Evolutionary conservation across 2,113 vertebrate genomes (phyloP), one percentile per base, ranked within the genome.

Genomic region (Alethe diademata): DNA sequence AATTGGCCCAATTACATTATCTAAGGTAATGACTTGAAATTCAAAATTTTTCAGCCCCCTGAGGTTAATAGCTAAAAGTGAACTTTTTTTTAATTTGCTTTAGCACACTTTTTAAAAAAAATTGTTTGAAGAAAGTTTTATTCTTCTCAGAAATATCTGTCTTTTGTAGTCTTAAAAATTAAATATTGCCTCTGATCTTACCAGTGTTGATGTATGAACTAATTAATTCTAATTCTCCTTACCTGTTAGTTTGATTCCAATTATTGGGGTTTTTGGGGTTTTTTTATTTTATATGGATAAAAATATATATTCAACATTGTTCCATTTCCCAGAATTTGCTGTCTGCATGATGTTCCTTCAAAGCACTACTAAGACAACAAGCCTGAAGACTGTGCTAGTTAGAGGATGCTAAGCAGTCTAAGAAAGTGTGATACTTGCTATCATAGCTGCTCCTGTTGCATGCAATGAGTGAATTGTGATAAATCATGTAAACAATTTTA

Each of bases 61-160:
- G 33, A 74, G 4, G 6, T 64, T 54, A 45, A 15, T 1, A 64
- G 13, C 10, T 64, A 23, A 72, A 69, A 31, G 9, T 2, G 54
- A 78, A 33, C 5, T 36, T 73, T 29, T n/a, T 6, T 7, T 47
- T 78, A 67, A 19, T 45, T 75, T 75, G 5, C 7, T 79, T 62
- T 64, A 36, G 2, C 14, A 6, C 7, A 54, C 5, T 2, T 26
- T 23, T 75, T 66, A 3, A 11, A 40, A 14, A 42, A 75, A 36
- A 5, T 0, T 0, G 6, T 83, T 72, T 58, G 7, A 62, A 67
- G 15, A 45, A 66, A 64, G 3, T 57, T 53, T 75, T 69, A 9
- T 42, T 61, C 2, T 66, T 74, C 25, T 51, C 26, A 45, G 19
- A 62, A 75, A 2, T 14, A 48, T 20, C 2, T 83, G 8, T 18